These are phyloP conservation scores for Kryptolebias ocellatus DNA, from an alignment of 2,797 vertebrate species.

Conservation along the genomic window DNA sequence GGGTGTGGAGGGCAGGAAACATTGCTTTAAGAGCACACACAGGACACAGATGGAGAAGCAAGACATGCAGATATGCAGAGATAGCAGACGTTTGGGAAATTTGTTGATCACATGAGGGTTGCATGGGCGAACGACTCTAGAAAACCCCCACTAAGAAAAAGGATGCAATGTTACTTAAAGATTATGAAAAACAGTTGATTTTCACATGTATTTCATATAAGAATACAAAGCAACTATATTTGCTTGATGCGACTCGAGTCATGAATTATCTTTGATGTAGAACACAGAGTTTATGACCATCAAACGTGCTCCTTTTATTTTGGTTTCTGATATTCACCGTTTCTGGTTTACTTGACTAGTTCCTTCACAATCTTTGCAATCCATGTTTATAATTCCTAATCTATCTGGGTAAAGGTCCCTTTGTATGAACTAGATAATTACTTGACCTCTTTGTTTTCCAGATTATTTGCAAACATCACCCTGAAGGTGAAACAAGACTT, in stretches of 20 bases:
- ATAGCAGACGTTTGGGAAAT: slow-evolving; percentile 56
- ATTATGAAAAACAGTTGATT: not conserved
- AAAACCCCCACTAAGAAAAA: slow-evolving; percentile 1
- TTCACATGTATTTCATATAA: not conserved
- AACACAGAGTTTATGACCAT: too few species aligned
- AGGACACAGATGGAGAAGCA: slow-evolving; percentile 77
- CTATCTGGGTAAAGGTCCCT: too few species aligned
- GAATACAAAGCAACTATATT: not conserved
- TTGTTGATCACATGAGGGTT: slow-evolving; percentile 38
- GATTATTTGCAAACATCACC: slow-evolving; percentile 11
- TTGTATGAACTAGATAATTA: too few species aligned
- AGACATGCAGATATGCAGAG: slow-evolving; percentile 63
- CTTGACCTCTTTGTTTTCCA: not conserved
- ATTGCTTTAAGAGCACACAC: slow-evolving; percentile 75
- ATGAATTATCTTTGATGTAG: too few species aligned
- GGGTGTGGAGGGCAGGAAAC: slow-evolving; percentile 76
- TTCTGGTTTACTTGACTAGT: too few species aligned
- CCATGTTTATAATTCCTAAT: too few species aligned
- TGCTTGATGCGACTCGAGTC: not conserved
- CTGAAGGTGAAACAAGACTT: slow-evolving; percentile 43
- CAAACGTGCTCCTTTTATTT: too few species aligned
- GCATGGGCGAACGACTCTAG: slow-evolving; percentile 10
- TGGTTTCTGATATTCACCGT: too few species aligned
- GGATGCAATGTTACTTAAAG: not conserved
- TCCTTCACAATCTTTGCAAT: too few species aligned